Percentiles rank a stretch among this genome's conserved stretches.
These are phyloP conservation scores for Olivierus martensii DNA, from an alignment of 1,140 invertebrate species.

Conservation along the genomic window DNA sequence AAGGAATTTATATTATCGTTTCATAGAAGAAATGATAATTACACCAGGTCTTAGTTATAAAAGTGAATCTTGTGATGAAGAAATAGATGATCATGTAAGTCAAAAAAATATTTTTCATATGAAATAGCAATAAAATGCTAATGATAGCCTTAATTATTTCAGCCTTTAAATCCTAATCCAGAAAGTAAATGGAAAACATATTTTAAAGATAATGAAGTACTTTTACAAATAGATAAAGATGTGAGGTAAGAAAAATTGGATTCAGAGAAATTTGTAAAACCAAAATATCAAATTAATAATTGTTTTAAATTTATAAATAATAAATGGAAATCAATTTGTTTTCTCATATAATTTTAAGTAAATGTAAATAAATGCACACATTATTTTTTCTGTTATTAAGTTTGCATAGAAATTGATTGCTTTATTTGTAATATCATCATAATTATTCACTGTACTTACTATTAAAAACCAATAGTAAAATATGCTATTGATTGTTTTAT, in stretches of 20 bases:
- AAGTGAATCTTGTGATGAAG: conserved; percentile 6
- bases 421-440: too few species aligned
- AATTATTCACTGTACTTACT: too few species aligned
- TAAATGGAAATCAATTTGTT: not conserved
- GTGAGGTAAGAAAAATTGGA: conserved; percentile 50
- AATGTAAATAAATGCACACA: too few species aligned
- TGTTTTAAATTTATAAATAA: not conserved
- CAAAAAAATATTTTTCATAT: not conserved
- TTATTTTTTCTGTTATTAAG: too few species aligned
- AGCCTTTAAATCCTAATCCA: conserved; percentile 68
- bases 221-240: conserved; percentile 94
- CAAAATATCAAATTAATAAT: not conserved
- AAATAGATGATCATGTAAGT: conserved; percentile 19
- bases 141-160: not conserved
- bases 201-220: conserved; percentile 93
- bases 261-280: not conserved
- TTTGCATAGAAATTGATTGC: too few species aligned
- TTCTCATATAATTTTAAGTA: too few species aligned
- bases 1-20: conserved; percentile 51
- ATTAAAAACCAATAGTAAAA: too few species aligned
- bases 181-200: conserved; percentile 84
- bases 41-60: conserved; percentile 6
- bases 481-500: too few species aligned
- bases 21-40: conserved; percentile 14
- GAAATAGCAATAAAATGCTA: not conserved